A percentile compares a stretch with the other conserved stretches of the same genome.
Conservation (phyloP, 2,888 invertebrate genomes). For the Nasonovia ribisnigri region DNA sequence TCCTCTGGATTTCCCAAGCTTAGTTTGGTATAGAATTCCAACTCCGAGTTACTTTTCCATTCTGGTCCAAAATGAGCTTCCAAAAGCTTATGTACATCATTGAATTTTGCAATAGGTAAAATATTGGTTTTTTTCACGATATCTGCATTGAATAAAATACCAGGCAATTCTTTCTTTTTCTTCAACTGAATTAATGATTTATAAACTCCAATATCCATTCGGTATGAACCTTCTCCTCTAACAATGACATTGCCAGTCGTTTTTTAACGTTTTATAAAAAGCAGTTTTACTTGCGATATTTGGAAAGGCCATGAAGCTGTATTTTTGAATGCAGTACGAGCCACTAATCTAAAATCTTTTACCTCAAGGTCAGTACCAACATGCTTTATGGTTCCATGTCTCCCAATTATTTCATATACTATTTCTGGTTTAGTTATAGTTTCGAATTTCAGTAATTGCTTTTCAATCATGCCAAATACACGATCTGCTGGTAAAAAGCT, state of each 20-base stretch:
- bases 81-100: not conserved
- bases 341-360: not conserved
- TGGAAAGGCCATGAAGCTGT: not conserved
- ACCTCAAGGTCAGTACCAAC: constrained; percentile 1
- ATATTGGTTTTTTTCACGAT: not conserved
- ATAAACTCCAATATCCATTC: constrained; percentile 13
- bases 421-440: not conserved
- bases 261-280: not conserved
- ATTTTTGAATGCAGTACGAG: not conserved
- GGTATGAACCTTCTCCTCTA: not conserved
- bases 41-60: not conserved
- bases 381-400: not conserved
- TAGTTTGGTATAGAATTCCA: constrained; percentile 29
- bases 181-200: not conserved
- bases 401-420: constrained; percentile 1
- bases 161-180: not conserved
- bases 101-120: not conserved
- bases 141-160: not conserved
- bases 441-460: not conserved
- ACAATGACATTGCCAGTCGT: not conserved
- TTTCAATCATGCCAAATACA: no score
- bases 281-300: not conserved
- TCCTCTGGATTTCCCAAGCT: not conserved
- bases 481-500: no score
- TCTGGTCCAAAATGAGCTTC: constrained; percentile 21